These are phyloP conservation scores for Palythoa caribaeorum DNA, from an alignment of 92 coral and sea anemone species.

Conservation along the genomic window DNA sequence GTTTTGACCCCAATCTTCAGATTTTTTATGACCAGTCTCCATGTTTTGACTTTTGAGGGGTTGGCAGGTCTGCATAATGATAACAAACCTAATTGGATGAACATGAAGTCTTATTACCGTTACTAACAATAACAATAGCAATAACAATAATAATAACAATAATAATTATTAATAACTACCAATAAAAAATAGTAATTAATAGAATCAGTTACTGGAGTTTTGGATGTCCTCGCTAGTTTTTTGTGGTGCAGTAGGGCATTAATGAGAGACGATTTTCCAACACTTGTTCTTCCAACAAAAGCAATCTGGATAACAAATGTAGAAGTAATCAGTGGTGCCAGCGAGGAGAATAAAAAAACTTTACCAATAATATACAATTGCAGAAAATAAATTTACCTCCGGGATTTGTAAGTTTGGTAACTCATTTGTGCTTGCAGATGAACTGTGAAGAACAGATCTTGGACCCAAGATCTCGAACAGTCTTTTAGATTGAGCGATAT, in stretches of 20 bases:
- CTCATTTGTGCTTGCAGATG: slow-evolving; percentile 59
- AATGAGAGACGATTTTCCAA: slow-evolving; percentile 87
- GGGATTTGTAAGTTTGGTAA: slow-evolving; percentile 72
- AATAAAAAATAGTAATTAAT: background rate
- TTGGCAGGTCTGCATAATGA: too few species aligned
- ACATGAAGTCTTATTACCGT: too few species aligned
- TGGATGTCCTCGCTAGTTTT: slow-evolving; percentile 84
- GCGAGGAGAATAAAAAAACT: too few species aligned
- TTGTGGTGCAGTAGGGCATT: slow-evolving; percentile 78
- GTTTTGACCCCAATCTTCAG: too few species aligned
- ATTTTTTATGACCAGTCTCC: too few species aligned
- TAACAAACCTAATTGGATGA: too few species aligned
- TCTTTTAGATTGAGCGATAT: slow-evolving; percentile 63
- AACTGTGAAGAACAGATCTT: slow-evolving; percentile 68
- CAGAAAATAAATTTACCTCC: slow-evolving; percentile 58
- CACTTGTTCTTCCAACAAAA: slow-evolving; percentile 90
- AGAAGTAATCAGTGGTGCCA: background rate
- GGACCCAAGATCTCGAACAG: slow-evolving; percentile 73
- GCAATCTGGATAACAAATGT: slow-evolving; percentile 66
- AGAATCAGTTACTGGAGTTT: slow-evolving; percentile 65
- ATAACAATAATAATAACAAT: too few species aligned
- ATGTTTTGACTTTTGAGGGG: too few species aligned
- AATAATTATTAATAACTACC: too few species aligned
- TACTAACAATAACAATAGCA: too few species aligned
- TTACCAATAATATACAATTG: too few species aligned